phyloP scores from a whole-genome alignment of 2,888 invertebrate species.

The Hyposoter dolosus region DNA sequence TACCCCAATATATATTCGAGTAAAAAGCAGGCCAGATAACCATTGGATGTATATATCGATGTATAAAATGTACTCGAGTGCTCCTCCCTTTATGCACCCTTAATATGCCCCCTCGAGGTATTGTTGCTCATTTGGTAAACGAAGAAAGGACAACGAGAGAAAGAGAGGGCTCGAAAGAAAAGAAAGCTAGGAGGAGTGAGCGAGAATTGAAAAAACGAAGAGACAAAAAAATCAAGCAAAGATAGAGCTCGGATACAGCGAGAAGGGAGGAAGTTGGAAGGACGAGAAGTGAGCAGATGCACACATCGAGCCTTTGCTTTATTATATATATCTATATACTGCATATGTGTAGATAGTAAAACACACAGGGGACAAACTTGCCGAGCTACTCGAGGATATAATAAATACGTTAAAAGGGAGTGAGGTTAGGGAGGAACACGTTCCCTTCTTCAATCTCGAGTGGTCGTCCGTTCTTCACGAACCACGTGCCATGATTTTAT shows the following conservation, averaged over 20 bases:
- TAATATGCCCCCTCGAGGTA: conserved; percentile 75
- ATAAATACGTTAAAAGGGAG: conserved; percentile 55
- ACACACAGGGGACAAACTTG: conserved; percentile 60
- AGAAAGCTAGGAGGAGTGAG: conserved; percentile 46
- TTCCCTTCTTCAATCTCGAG: conserved; percentile 48
- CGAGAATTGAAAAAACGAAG: conserved; percentile 17
- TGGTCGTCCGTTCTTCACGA: conserved; percentile 53
- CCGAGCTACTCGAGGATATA: conserved; percentile 60
- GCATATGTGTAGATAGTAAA: conserved; percentile 17
- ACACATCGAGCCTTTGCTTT: conserved; percentile 18
- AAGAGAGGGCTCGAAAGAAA: conserved; percentile 13
- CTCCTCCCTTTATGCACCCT: conserved; percentile 81
- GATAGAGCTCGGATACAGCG: conserved; percentile 37
- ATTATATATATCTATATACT: not conserved
- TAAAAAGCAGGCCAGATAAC: conserved; percentile 54
- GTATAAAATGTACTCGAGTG: conserved; percentile 82
- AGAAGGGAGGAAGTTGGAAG: conserved; percentile 63
- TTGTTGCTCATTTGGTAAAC: conserved; percentile 82
- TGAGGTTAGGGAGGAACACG: conserved; percentile 5
- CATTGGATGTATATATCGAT: conserved; percentile 72
- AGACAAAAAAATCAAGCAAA: conserved; percentile 9
- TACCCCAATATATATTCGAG: conserved; percentile 76
- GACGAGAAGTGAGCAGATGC: conserved; percentile 65
- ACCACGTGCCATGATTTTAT: conserved; percentile 63
- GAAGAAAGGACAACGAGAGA: conserved; percentile 37